Evolutionary conservation across 1,140 invertebrate genomes (phyloP).

Genomic region (Polyergus mexicanus): DNA sequence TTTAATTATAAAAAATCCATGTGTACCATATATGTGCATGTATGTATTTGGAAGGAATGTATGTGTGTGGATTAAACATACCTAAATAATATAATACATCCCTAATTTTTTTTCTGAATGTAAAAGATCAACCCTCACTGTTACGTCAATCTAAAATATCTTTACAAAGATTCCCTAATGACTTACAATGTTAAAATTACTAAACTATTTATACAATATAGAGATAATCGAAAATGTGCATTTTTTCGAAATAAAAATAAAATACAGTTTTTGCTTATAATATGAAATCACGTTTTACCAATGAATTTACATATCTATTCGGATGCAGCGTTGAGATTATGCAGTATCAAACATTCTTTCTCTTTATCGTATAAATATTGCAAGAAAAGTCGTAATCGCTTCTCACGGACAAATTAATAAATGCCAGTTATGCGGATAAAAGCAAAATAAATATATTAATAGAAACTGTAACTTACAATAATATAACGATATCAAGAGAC

Average conservation of each 20-base stretch:
- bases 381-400: background rate
- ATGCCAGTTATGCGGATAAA: background rate
- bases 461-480: background rate
- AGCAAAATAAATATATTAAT: slow-evolving; percentile 14
- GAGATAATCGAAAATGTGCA: background rate
- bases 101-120: background rate
- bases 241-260: slow-evolving; percentile 14
- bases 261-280: background rate
- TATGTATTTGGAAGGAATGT: too few relatives aligned
- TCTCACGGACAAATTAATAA: background rate
- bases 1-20: background rate
- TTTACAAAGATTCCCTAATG: slow-evolving; percentile 3
- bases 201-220: background rate
- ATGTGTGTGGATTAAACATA: background rate
- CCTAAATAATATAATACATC: background rate
- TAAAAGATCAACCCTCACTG: background rate
- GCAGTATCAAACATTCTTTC: background rate
- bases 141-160: background rate
- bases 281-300: background rate
- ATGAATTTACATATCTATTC: background rate
- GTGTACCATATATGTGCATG: background rate
- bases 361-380: background rate
- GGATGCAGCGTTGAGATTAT: background rate
- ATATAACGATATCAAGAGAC: background rate
- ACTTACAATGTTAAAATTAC: background rate